Evolutionary conservation across 1,140 invertebrate genomes (phyloP).

Genomic region (Zaprionus nigranus): DNA sequence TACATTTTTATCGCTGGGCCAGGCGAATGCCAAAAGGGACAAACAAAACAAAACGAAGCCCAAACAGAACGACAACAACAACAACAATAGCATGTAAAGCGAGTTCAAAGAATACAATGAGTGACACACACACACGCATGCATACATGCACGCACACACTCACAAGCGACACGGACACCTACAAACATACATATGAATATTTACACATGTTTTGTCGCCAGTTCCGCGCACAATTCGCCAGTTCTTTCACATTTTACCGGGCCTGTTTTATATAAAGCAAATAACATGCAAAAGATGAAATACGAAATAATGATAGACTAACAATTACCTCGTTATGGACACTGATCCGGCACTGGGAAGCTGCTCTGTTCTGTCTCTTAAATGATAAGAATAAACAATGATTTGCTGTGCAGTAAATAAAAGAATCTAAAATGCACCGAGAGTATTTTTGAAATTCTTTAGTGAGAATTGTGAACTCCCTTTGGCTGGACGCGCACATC

Average conservation of each 20-base stretch:
- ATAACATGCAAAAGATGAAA: conserved; percentile 2
- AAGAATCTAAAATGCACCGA: too few relatives aligned
- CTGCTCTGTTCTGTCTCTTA: too few relatives aligned
- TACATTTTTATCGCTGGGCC: conserved; percentile 78
- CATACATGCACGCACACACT: background rate
- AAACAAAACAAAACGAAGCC: conserved; percentile 40
- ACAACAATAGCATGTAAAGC: conserved; percentile 51
- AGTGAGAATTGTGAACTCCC: too few relatives aligned
- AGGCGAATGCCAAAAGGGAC: conserved; percentile 61
- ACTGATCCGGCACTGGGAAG: too few relatives aligned
- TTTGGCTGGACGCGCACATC: too few relatives aligned
- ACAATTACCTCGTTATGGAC: background rate
- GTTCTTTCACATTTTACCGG: conserved; percentile 14
- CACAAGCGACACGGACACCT: conserved; percentile 1
- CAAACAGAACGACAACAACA: conserved; percentile 42
- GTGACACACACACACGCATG: conserved; percentile 25
- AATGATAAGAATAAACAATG: too few relatives aligned
- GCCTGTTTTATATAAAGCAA: conserved; percentile 41
- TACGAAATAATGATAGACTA: background rate
- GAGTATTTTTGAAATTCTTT: too few relatives aligned
- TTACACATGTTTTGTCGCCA: conserved; percentile 72
- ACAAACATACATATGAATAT: conserved; percentile 69
- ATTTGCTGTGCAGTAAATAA: too few relatives aligned
- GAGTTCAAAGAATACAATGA: conserved; percentile 51
- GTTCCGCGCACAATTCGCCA: conserved; percentile 45